Evolutionary conservation across 2,113 vertebrate genomes (phyloP).

Genomic region (Osmerus eperlanus): DNA sequence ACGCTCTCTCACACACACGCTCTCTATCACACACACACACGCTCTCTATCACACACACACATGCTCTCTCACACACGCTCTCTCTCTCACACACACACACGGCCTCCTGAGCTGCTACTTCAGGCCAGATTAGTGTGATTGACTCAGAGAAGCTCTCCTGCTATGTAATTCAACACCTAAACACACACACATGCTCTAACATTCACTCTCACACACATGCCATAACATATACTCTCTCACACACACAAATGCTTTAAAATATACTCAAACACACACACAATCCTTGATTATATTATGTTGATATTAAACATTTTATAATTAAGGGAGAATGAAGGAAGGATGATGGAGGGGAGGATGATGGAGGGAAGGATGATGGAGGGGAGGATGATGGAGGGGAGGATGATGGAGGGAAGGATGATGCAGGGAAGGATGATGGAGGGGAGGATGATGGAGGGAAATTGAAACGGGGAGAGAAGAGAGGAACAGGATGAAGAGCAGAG

Average conservation of each 20-base stretch:
- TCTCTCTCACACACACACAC: no score
- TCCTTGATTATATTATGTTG: slow-evolving; percentile 56
- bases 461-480: slow-evolving; percentile 17
- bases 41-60: no score
- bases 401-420: background rate
- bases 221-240: no score
- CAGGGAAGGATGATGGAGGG: background rate
- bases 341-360: background rate
- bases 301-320: slow-evolving; percentile 57
- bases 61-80: no score
- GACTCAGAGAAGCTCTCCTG: slow-evolving; percentile 35
- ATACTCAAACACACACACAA: slow-evolving; percentile 53
- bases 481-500: slow-evolving; percentile 32
- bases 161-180: slow-evolving; percentile 51
- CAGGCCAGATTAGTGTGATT: slow-evolving; percentile 57
- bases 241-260: slow-evolving; percentile 11
- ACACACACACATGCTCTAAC: slow-evolving; percentile 5
- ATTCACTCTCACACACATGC: no score
- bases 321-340: slow-evolving; percentile 47
- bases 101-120: slow-evolving; percentile 15
- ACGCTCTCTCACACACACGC: background rate
- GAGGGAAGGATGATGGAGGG: background rate
- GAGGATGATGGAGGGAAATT: slow-evolving; percentile 2
- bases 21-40: no score
- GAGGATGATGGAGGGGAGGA: background rate